phyloP scores from a whole-genome alignment of 2,797 vertebrate genomes.

The Crenuchus spilurus region DNA sequence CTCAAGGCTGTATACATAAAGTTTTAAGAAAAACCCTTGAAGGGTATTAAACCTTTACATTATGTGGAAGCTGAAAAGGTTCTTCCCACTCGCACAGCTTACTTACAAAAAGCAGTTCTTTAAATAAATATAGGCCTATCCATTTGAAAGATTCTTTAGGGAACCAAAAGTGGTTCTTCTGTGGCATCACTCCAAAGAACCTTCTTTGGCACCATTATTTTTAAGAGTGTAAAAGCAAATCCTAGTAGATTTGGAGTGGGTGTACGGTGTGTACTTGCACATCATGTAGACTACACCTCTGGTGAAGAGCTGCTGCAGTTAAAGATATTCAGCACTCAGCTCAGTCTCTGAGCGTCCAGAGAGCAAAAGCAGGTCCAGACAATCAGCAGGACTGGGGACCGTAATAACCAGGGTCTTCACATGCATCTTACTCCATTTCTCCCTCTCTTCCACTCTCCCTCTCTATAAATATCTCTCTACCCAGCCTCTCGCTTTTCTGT shows the following conservation, averaged over 20 bases:
- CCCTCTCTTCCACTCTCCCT: background rate
- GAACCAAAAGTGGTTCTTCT: too few species aligned
- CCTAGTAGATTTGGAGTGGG: background rate
- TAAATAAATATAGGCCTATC: too few species aligned
- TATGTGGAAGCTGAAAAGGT: too few species aligned
- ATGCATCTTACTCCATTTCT: slow-evolving; percentile 41
- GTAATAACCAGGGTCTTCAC: slow-evolving; percentile 53
- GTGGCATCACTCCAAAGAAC: too few species aligned
- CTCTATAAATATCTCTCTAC: slow-evolving; percentile 42
- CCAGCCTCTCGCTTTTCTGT: slow-evolving; percentile 21
- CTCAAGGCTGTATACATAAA: too few species aligned
- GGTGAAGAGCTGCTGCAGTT: background rate
- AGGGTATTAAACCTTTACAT: too few species aligned
- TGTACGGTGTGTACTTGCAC: background rate
- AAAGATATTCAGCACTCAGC: slow-evolving; percentile 39
- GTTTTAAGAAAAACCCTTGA: too few species aligned
- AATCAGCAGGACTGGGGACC: slow-evolving; percentile 52
- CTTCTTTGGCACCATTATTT: too few species aligned
- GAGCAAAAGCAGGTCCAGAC: slow-evolving; percentile 44
- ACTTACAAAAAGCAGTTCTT: too few species aligned
- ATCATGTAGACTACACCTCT: background rate
- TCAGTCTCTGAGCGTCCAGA: slow-evolving; percentile 39
- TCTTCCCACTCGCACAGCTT: too few species aligned
- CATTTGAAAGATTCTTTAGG: too few species aligned
- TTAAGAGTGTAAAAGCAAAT: too few species aligned